Conservation (phyloP, 2,797 vertebrate genomes). For the Falco naumanni region DNA sequence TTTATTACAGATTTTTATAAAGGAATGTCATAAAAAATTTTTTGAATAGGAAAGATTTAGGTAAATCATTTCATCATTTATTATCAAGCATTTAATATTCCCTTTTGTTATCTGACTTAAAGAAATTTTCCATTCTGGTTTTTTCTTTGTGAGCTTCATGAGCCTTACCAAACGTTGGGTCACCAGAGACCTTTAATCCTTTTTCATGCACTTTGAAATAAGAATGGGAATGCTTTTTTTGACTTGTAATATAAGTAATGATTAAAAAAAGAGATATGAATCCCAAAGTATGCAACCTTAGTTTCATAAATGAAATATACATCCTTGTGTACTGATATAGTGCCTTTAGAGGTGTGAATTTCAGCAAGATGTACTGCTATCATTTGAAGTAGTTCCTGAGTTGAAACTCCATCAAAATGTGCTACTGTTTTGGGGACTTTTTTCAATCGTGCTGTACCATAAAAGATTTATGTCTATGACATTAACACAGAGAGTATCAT, state of each 20-base stretch:
- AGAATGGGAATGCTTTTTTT: not conserved
- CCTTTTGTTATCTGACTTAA: not conserved
- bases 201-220: not conserved
- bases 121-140: not conserved
- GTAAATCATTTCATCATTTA: not conserved
- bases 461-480: not conserved
- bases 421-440: not conserved
- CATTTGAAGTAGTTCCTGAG: not conserved
- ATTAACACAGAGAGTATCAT: not conserved
- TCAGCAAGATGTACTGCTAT: not conserved
- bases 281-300: not conserved
- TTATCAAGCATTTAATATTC: not conserved
- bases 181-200: not conserved
- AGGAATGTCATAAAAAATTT: not conserved
- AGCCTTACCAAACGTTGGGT: not conserved
- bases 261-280: not conserved
- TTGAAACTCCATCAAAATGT: not conserved
- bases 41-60: not conserved
- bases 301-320: not conserved
- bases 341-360: not conserved
- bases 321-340: not conserved
- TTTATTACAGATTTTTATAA: not conserved
- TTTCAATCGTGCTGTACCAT: not conserved
- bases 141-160: not conserved
- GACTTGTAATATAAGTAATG: not conserved